phyloP scores from a whole-genome alignment of 2,113 vertebrate species.

The Coturnix japonica region DNA sequence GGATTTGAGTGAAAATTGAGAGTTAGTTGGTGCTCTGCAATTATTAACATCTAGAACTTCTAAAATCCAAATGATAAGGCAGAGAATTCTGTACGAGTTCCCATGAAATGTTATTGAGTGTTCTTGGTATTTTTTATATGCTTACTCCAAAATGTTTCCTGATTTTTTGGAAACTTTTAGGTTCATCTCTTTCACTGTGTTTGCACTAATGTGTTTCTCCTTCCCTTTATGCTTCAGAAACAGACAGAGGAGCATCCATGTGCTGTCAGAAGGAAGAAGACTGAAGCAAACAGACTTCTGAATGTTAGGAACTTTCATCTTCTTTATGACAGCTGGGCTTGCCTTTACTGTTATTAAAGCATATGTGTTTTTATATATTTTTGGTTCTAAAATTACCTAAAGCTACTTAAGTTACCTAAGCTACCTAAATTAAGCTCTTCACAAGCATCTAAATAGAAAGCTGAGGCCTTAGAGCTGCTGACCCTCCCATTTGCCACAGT shows the following conservation, averaged over 20 bases:
- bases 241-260: not conserved
- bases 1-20: not conserved
- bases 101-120: not conserved
- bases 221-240: not conserved
- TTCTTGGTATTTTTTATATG: not conserved
- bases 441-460: not conserved
- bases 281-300: not conserved
- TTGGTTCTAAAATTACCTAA: too few relatives aligned
- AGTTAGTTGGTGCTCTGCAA: not conserved
- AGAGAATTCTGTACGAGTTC: not conserved
- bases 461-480: not conserved
- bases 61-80: not conserved
- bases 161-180: not conserved
- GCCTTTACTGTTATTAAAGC: not conserved
- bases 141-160: not conserved
- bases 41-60: not conserved
- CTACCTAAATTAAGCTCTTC: not conserved
- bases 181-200: rapidly evolving
- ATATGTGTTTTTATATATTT: not conserved
- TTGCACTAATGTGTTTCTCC: not conserved
- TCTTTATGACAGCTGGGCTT: not conserved
- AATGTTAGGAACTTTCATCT: not conserved
- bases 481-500: not conserved
- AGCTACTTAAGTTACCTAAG: too few relatives aligned
- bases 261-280: not conserved